Evolutionary conservation across 2,888 invertebrate species (phyloP).

Genomic region (Oasisia sp.): DNA sequence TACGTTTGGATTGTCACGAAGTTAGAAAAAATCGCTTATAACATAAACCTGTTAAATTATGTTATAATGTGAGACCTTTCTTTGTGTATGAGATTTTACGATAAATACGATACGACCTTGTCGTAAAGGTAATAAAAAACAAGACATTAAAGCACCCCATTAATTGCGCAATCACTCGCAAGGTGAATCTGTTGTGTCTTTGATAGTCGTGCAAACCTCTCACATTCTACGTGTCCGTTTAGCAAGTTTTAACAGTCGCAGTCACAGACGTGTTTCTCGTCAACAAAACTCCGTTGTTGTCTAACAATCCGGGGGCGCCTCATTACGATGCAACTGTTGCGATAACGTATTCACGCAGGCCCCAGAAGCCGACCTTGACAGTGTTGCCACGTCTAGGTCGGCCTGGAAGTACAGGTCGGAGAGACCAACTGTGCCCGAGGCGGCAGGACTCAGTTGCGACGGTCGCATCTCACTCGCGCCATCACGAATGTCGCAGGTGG

Average conservation of each 20-base stretch:
- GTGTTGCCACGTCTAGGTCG: not conserved
- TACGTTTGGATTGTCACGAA: not conserved
- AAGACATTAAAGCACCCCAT: too few relatives aligned
- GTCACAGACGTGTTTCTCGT: not conserved
- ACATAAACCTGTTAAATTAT: not conserved
- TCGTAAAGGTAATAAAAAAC: too few relatives aligned
- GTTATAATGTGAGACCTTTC: not conserved
- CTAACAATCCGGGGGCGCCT: not conserved
- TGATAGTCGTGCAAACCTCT: not conserved
- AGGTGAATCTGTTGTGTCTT: too few relatives aligned
- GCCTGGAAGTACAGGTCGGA: not conserved
- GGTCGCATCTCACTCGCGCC: not conserved
- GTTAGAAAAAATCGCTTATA: not conserved
- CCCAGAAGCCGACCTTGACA: not conserved
- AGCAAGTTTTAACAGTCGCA: not conserved
- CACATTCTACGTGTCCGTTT: not conserved
- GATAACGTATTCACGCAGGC: not conserved
- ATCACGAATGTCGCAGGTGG: slow-evolving; percentile 13
- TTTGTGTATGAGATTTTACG: not conserved
- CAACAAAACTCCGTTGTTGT: not conserved
- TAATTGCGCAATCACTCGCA: too few relatives aligned
- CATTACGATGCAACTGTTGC: not conserved
- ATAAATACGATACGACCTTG: not conserved
- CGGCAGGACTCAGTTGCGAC: not conserved
- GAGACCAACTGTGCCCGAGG: not conserved